Base-by-base conservation (phyloP, 1,140 invertebrate genomes). In the Papilio machaon region DNA sequence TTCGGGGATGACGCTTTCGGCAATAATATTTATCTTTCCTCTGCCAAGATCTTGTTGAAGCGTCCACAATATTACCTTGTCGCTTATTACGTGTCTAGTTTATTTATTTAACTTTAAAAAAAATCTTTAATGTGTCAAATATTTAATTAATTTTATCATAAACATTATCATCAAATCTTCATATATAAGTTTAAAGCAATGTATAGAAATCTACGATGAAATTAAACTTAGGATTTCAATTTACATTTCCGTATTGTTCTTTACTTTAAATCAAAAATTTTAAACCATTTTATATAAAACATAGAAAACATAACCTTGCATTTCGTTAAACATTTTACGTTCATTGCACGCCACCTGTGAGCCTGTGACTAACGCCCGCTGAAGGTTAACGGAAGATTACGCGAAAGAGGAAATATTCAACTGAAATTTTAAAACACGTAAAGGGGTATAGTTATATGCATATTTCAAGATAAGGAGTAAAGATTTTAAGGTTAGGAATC, bases 1-100 rank as follows among this genome's bases (percentile, higher is more conserved):
- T 87, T 87, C 84, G 85, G 85, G 85, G 85, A 89, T 87, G 87
- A 86, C 82, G 85, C 85, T 88, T 83, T 86, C 85, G 80, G 80
- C 81, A 89, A 91, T 82, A 91, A 92, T 91, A 92, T 92, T 91
- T 92, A 92, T 89, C 85, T 89, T 90, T 89, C 88, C 85, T 89
- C 75, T 89, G 91, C 89, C 88, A 92, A 91, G 64, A 79, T 58
- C 70, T 58, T 83, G 23, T 43, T 64, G 89, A 90, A 87, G 89
- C 85, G 87, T 85, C 35, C 54, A 82, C 47, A 75, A 82, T 79
- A 79, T 79, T 74, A 60, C 17, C 43, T 2, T 64, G 64, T 79
- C 67, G 11, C 76, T 19, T 70, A 82, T 52, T 23, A 54, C 64
- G 30, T 2, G 30, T 70, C 64, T 70, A 70, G 30, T 70, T 23